Percentiles rank a stretch among this genome's conserved stretches.
phyloP scores from a whole-genome alignment of 2,113 vertebrate species.

The Nerophis lumbriciformis region DNA sequence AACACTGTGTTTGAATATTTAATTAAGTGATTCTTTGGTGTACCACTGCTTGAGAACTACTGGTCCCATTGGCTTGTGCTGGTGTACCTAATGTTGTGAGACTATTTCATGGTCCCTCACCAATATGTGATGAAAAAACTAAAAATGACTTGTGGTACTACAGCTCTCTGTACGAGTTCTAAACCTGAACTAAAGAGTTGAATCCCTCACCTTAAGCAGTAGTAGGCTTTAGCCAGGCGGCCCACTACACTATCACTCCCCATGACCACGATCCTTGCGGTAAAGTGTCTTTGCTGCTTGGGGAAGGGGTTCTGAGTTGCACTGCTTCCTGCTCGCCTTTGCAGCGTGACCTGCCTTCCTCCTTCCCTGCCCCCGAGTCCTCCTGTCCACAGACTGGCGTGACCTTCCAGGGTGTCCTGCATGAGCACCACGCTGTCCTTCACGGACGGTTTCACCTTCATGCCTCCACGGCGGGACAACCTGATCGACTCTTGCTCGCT shows the following conservation, averaged over 20 bases:
- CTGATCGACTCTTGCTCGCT: constrained; percentile 52
- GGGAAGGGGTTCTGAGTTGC: constrained; percentile 42
- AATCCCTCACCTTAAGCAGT: constrained; percentile 76
- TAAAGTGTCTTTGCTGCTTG: constrained; percentile 74
- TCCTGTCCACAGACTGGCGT: constrained; percentile 18
- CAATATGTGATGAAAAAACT: too few relatives aligned
- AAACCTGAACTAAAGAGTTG: neutral
- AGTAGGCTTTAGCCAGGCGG: constrained; percentile 82
- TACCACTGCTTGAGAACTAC: too few relatives aligned
- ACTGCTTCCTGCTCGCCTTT: constrained; percentile 57
- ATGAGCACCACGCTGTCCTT: constrained; percentile 72
- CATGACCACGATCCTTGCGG: constrained; percentile 81
- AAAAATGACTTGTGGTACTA: neutral
- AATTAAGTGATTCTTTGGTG: too few relatives aligned
- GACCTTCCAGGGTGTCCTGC: constrained; percentile 67
- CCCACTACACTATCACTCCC: constrained; percentile 85
- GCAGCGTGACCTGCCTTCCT: constrained; percentile 50
- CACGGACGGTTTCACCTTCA: constrained; percentile 75
- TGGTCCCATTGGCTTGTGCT: too few relatives aligned
- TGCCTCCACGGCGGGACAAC: constrained; percentile 77
- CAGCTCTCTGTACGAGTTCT: too few relatives aligned
- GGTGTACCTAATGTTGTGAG: too few relatives aligned
- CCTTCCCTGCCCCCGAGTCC: constrained; percentile 28
- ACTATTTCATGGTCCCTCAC: too few relatives aligned
- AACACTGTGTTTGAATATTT: too few relatives aligned